Evolutionary conservation across 2,113 vertebrate genomes (phyloP), one percentile per base, ranked within the genome.

Genomic region (Tachysurus vachellii): DNA sequence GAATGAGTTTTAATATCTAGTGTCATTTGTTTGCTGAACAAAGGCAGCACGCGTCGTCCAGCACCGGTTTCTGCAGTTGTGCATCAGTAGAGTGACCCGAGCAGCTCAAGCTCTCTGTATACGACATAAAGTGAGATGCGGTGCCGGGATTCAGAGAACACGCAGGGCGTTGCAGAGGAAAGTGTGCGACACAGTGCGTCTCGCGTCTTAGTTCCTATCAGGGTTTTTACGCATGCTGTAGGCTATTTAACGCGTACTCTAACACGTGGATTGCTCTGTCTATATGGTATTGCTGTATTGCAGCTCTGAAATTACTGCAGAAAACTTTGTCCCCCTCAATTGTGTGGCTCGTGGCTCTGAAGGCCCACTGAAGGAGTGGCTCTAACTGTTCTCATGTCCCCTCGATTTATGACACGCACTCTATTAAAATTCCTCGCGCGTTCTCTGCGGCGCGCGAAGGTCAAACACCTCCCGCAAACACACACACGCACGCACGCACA

Each of bases 121-220:
- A 23, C 80, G 36, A 31, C 47, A 16, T 54, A 19, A 64, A 62
- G 36, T 61, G 57, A 82, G 59, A 62, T 61, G 89, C 88, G 84
- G 86, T 82, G 86, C 86, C 73, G 23, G 66, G 84, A 85, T 85
- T 91, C 89, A 85, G 82, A 88, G 61, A 47, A 83, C 77, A 31
- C 16, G 16, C 82, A 80, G 86, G 62, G 77, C 28, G 75, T 83
- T 66, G 75, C n/a, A 85, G 87, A 79, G 62, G 54, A 57, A 77
- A 84, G 77, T 79, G 83, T 76, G 70, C 11, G 36, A 36, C 61
- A 42, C 54, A 17, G 36, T 75, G 85, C 70, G 13, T 28, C 47
- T 66, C 50, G 36, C 82, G 86, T 84, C 87, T 85, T 80, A 87
- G 88, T 28, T 54, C 12, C 26, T 28, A 0, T 8, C 3, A 1